Evolutionary conservation across 2,113 vertebrate genomes (phyloP).

Genomic region (Larimichthys polyactis): DNA sequence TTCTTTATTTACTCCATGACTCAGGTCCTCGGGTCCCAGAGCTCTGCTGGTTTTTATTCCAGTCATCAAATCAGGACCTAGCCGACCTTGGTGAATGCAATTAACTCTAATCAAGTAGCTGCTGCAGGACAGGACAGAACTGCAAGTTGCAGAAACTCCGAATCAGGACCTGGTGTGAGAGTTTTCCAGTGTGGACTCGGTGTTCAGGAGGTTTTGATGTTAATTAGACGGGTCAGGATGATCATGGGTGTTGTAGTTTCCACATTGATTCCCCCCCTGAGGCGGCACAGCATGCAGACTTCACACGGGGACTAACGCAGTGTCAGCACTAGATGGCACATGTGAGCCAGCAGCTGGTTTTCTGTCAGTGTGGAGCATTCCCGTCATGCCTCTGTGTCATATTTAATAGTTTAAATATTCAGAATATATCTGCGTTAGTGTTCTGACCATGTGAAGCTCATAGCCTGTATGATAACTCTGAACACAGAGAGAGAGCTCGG

Average conservation of each 20-base stretch:
- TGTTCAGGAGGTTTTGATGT: background rate
- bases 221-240: slow-evolving; percentile 27
- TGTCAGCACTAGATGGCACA: slow-evolving; percentile 59
- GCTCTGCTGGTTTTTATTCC: slow-evolving; percentile 2
- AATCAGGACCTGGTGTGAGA: background rate
- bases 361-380: background rate
- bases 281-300: slow-evolving; percentile 17
- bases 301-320: background rate
- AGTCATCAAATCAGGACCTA: background rate
- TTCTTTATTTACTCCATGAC: too few species aligned
- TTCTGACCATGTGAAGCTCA: background rate
- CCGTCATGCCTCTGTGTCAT: background rate
- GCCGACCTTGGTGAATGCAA: slow-evolving; percentile 22
- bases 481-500: background rate
- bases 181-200: background rate
- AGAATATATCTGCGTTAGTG: background rate
- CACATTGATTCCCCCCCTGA: slow-evolving; percentile 30
- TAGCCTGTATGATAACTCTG: background rate
- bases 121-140: background rate
- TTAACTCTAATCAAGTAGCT: background rate
- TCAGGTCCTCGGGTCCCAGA: background rate
- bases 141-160: too few species aligned
- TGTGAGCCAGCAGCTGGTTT: background rate
- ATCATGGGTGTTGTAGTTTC: slow-evolving; percentile 33
- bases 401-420: background rate